These are phyloP conservation scores for Scaptomyza graminum DNA, from an alignment of 1,140 invertebrate species.

Conservation along the genomic window DNA sequence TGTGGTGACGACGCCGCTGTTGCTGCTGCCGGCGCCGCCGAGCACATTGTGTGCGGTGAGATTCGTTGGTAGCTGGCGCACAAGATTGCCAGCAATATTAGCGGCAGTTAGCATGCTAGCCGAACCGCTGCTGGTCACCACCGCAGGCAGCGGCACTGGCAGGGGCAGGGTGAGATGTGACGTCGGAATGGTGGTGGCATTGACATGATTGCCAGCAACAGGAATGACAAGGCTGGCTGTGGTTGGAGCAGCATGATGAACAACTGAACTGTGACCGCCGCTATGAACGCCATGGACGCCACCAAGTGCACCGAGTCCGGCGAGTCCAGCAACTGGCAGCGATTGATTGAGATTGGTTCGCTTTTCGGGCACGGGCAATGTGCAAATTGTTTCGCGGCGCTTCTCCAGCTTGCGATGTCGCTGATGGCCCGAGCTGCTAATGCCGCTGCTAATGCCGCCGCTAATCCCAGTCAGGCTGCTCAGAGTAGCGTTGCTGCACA, in stretches of 20 bases:
- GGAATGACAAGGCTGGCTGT: constrained; percentile 12
- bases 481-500: constrained; percentile 1
- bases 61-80: constrained; percentile 57
- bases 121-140: neutral
- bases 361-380: constrained; percentile 83
- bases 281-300: neutral
- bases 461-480: constrained; percentile 19
- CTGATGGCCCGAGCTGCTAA: constrained; percentile 34
- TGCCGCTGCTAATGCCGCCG: constrained; percentile 12
- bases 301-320: neutral
- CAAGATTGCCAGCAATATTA: constrained; percentile 32
- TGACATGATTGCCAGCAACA: constrained; percentile 24
- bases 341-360: constrained; percentile 76
- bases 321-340: constrained; percentile 33
- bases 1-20: neutral
- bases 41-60: constrained; percentile 42
- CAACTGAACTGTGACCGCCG: no score
- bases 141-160: no score
- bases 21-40: neutral
- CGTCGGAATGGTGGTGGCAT: constrained; percentile 28
- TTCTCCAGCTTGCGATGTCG: constrained; percentile 84
- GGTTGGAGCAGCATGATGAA: neutral
- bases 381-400: constrained; percentile 85
- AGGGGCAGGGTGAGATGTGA: constrained; percentile 45
- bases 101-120: constrained; percentile 4